Conservation (phyloP, 2,797 vertebrate genomes). For the Alectoris magna region DNA sequence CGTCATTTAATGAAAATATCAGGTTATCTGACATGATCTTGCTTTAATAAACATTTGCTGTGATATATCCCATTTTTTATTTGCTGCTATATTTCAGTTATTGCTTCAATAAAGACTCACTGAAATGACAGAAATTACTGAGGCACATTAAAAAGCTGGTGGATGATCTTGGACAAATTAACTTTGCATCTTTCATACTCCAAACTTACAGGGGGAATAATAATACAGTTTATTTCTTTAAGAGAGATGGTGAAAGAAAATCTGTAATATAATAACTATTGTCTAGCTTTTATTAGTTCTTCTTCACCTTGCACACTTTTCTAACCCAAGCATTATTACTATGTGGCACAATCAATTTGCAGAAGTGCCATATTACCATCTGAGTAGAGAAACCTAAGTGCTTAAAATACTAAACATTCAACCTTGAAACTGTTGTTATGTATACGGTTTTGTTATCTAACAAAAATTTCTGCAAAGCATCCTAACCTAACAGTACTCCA, state of each 20-base stretch:
- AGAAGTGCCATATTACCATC: neutral
- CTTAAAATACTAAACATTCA: neutral
- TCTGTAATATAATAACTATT: neutral
- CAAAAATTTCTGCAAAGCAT: neutral
- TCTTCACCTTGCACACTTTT: neutral
- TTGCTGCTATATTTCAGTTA: neutral
- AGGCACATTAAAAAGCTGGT: neutral
- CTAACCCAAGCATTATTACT: neutral
- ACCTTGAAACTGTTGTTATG: neutral
- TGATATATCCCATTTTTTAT: neutral
- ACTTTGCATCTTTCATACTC: neutral
- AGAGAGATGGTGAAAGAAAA: neutral
- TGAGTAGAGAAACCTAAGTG: neutral
- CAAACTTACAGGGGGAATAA: neutral
- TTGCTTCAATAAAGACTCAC: neutral
- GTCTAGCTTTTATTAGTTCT: neutral
- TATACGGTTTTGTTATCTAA: neutral
- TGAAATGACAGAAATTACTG: neutral
- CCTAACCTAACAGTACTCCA: neutral
- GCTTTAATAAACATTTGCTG: neutral
- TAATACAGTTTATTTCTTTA: neutral
- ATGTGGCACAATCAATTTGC: neutral
- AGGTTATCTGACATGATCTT: neutral
- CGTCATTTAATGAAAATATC: slow-evolving; percentile 12
- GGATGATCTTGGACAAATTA: neutral